Conservation (phyloP, 2,113 vertebrate species). For the Peromyscus californicus region DNA sequence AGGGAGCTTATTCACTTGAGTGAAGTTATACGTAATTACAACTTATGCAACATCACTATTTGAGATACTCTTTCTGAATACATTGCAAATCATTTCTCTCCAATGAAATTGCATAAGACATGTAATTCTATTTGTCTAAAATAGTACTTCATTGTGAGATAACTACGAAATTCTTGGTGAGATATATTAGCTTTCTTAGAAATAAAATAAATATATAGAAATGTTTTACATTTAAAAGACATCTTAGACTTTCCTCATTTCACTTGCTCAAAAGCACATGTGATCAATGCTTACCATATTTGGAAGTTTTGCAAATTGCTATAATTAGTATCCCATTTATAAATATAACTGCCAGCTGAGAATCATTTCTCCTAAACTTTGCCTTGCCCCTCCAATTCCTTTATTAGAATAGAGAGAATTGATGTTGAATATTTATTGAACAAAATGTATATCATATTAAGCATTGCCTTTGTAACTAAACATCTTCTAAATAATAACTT, state of each 20-base stretch:
- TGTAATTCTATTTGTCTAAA: background rate
- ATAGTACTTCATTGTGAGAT: background rate
- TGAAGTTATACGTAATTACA: slow-evolving; percentile 75
- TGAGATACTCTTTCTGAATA: slow-evolving; percentile 21
- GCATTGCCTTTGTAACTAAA: background rate
- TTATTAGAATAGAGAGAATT: slow-evolving; percentile 21
- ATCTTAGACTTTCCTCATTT: background rate
- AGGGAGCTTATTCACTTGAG: slow-evolving; percentile 70
- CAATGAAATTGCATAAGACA: background rate
- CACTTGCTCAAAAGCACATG: background rate
- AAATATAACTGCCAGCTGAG: background rate
- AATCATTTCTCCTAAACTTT: background rate
- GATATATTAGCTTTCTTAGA: background rate
- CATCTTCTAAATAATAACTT: background rate
- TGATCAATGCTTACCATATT: background rate
- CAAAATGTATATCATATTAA: background rate
- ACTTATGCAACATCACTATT: slow-evolving; percentile 6
- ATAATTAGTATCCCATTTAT: background rate
- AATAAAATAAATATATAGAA: background rate
- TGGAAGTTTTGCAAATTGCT: background rate
- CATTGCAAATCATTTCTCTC: background rate
- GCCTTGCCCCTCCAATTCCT: background rate
- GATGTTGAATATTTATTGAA: background rate
- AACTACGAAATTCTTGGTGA: background rate
- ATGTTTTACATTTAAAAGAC: background rate